Percentiles rank a stretch among this genome's conserved stretches.
These are phyloP conservation scores for Chorisops tibialis DNA, from an alignment of 2,888 invertebrate species.

Conservation along the genomic window DNA sequence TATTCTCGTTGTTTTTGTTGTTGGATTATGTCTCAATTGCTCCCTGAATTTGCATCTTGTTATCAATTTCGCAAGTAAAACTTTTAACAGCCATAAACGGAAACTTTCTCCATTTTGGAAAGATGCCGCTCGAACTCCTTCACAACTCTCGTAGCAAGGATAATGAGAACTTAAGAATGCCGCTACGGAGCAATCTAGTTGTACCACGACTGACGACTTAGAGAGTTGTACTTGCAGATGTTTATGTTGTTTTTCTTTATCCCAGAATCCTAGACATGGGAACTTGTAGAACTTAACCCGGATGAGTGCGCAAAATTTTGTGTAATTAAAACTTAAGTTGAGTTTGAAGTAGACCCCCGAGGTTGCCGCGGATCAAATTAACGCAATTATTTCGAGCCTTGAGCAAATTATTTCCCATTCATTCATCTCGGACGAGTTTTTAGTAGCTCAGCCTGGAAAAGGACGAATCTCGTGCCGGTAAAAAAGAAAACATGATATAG, in stretches of 20 bases:
- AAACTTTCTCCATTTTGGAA: constrained; percentile 19
- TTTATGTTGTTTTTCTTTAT: constrained; percentile 17
- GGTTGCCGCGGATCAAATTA: constrained; percentile 24
- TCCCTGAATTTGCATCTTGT: constrained; percentile 31
- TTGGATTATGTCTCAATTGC: constrained; percentile 4
- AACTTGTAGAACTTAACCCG: constrained; percentile 2
- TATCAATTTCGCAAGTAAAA: constrained; percentile 34
- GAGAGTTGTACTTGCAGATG: constrained; percentile 10
- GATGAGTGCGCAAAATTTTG: constrained; percentile 16
- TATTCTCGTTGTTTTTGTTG: neutral
- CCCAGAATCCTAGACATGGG: constrained; percentile 3
- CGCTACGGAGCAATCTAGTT: neutral
- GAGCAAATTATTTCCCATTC: constrained; percentile 8
- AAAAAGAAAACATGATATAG: constrained; percentile 15
- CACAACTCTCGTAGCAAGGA: neutral
- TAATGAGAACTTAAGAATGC: constrained; percentile 30
- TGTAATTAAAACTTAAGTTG: constrained; percentile 29
- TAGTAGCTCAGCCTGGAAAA: neutral
- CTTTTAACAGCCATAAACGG: constrained; percentile 30
- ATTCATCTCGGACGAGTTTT: no score
- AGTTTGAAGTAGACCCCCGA: constrained; percentile 19
- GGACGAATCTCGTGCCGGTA: constrained; percentile 6
- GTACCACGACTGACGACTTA: neutral
- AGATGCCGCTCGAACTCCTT: neutral
- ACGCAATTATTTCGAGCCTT: constrained; percentile 16